Conservation (phyloP, 2,888 invertebrate genomes). For the Nomada ruficornis region DNA sequence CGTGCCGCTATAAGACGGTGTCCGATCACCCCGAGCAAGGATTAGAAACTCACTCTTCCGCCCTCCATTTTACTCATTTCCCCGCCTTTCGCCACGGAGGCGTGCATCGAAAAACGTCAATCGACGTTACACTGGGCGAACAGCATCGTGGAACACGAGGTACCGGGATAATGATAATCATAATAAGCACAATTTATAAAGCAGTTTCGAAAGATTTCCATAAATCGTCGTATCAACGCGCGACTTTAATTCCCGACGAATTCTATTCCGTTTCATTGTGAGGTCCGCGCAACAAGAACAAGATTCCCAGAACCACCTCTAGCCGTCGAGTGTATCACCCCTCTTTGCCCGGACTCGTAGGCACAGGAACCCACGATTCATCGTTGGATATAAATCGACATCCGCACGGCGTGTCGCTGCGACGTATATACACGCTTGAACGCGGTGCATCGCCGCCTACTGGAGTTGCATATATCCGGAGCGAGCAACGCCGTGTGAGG, state of each 20-base stretch:
- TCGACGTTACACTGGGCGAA: not conserved
- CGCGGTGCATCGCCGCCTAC: slow-evolving; percentile 65
- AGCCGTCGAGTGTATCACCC: slow-evolving; percentile 14
- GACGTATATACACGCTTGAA: slow-evolving; percentile 55
- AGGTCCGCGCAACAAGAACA: not conserved
- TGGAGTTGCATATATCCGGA: slow-evolving; percentile 44
- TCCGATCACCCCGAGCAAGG: slow-evolving; percentile 25
- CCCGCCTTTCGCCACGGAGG: not conserved
- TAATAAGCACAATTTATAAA: slow-evolving; percentile 55
- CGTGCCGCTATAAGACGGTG: slow-evolving; percentile 40
- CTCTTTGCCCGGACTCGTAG: slow-evolving; percentile 1
- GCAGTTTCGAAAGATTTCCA: slow-evolving; percentile 52
- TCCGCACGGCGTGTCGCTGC: slow-evolving; percentile 55
- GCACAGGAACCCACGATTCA: slow-evolving; percentile 62
- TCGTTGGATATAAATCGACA: slow-evolving; percentile 71
- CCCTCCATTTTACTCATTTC: not conserved
- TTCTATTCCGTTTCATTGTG: slow-evolving; percentile 25
- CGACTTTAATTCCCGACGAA: slow-evolving; percentile 17
- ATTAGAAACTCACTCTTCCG: slow-evolving; percentile 27
- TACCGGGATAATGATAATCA: slow-evolving; percentile 17
- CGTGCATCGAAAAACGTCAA: slow-evolving; percentile 2
- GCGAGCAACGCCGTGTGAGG: slow-evolving; percentile 60
- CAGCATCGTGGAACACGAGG: not conserved
- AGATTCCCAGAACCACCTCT: slow-evolving; percentile 26
- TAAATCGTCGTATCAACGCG: slow-evolving; percentile 57